These are phyloP conservation scores for Ellobius talpinus DNA, from an alignment of 2,113 vertebrate genomes.

Conservation along the genomic window DNA sequence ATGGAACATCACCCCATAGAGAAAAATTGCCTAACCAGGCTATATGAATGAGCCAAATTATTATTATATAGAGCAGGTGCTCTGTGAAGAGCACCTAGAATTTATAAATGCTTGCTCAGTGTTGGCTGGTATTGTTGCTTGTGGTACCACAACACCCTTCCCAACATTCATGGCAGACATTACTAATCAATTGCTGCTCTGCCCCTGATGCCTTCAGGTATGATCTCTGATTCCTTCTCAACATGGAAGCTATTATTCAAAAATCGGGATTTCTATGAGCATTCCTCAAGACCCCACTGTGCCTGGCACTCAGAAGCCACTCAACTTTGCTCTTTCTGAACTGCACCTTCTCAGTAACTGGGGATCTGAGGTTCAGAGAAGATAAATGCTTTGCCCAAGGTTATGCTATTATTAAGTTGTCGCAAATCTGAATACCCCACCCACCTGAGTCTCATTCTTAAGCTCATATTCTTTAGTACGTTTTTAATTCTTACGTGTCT, in stretches of 20 bases:
- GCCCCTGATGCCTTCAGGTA: background rate
- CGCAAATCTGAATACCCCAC: background rate
- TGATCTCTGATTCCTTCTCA: background rate
- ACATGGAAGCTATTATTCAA: background rate
- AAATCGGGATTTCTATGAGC: background rate
- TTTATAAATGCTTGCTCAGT: too few species aligned
- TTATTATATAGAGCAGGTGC: background rate
- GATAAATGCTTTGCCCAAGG: background rate
- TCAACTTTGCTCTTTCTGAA: background rate
- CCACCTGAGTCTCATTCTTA: background rate
- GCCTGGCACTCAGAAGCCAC: background rate
- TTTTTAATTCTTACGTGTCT: background rate
- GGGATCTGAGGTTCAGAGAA: background rate
- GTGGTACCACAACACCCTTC: background rate
- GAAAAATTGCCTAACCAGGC: background rate
- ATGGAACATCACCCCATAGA: background rate
- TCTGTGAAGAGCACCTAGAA: background rate
- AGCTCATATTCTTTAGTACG: background rate
- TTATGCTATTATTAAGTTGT: background rate
- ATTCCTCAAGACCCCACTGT: background rate
- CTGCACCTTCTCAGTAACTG: rapidly evolving
- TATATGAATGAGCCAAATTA: background rate
- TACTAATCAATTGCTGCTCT: background rate
- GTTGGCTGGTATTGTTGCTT: background rate
- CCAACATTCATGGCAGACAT: background rate